A percentile compares a stretch with the other conserved stretches of the same genome.
phyloP scores from a whole-genome alignment of 30 jellyfish, hydroid and myxozoan species.

The Turritopsis rubra region DNA sequence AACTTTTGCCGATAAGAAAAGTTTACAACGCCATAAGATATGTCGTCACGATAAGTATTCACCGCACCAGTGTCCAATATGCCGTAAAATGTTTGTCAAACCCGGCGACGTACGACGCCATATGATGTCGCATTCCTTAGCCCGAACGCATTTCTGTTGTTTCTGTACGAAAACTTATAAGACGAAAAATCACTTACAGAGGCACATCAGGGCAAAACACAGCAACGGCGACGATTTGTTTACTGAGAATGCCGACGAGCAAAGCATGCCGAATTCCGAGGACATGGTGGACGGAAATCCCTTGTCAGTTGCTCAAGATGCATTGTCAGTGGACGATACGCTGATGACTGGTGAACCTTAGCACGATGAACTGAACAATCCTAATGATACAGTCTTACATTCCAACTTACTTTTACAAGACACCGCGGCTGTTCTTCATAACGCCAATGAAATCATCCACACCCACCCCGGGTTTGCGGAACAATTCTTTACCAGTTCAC shows the following conservation, averaged over 20 bases:
- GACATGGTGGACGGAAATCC: neutral
- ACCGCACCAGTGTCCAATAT: constrained; percentile 7
- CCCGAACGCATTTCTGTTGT: neutral
- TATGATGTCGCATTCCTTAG: constrained; percentile 4
- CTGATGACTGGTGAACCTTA: neutral
- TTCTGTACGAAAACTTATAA: constrained; percentile 5
- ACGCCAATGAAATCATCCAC: constrained; percentile 4
- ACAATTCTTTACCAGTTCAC: neutral
- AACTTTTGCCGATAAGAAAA: constrained; percentile 3
- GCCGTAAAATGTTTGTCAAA: constrained; percentile 13
- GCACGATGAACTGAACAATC: constrained; percentile 6
- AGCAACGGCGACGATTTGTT: neutral
- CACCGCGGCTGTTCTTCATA: neutral
- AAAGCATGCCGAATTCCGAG: neutral
- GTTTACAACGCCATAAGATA: constrained; percentile 7
- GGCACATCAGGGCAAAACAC: neutral
- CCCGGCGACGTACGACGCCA: constrained; percentile 21
- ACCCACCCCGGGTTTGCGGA: constrained; percentile 10
- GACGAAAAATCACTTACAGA: neutral
- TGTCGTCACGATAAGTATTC: constrained; percentile 15
- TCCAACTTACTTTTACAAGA: neutral
- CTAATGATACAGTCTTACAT: neutral
- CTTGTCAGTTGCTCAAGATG: neutral
- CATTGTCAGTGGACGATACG: neutral
- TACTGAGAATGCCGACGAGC: neutral